Conservation (phyloP, 2,797 vertebrate species). For the Mus spretus region DNA sequence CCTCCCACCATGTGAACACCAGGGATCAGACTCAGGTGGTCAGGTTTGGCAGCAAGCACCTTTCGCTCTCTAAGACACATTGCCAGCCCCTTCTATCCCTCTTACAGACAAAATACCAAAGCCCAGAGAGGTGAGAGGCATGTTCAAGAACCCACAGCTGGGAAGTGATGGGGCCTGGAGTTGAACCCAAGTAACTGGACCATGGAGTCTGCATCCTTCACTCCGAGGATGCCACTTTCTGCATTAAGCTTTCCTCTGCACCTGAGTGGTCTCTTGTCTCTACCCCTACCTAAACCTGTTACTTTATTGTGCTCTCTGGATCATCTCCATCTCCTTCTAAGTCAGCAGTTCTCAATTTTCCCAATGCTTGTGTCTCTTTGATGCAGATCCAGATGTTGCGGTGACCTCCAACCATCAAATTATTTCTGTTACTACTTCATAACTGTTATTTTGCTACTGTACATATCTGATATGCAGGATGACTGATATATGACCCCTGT, state of each 20-base stretch:
- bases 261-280: accelerated
- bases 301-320: background rate
- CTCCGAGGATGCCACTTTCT: accelerated
- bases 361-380: background rate
- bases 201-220: accelerated
- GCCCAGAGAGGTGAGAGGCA: background rate
- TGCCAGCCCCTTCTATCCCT: background rate
- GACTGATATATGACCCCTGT: background rate
- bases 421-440: background rate
- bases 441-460: background rate
- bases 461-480: background rate
- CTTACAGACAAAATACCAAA: background rate
- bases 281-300: too few species aligned
- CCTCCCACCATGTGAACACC: background rate
- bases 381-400: background rate
- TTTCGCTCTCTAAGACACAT: background rate
- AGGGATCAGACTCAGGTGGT: background rate
- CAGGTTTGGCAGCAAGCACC: background rate
- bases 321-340: too few species aligned
- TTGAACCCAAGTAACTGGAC: background rate
- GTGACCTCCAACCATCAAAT: background rate
- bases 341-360: background rate
- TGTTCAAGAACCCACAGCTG: background rate
- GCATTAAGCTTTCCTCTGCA: accelerated
- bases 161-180: background rate